A percentile compares a stretch with the other conserved stretches of the same genome.
These are phyloP conservation scores for Dolichallabes microphthalmus DNA, from an alignment of 2,113 vertebrate species.

Conservation along the genomic window DNA sequence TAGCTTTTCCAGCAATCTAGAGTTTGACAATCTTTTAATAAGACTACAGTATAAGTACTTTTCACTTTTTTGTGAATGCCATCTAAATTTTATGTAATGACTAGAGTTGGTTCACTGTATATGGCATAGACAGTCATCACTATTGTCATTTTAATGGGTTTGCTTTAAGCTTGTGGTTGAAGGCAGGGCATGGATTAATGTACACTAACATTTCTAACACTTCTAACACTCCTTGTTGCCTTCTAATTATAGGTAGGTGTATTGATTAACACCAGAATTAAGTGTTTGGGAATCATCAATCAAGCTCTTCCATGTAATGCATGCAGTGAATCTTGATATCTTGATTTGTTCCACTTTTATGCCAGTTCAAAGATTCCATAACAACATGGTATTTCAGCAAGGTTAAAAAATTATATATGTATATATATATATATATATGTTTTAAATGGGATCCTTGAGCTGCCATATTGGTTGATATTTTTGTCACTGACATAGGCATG, in stretches of 20 bases:
- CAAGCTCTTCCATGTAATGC: background rate
- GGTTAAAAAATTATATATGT: background rate
- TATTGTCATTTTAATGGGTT: background rate
- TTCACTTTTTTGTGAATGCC: background rate
- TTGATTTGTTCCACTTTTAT: conserved; percentile 39
- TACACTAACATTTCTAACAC: background rate
- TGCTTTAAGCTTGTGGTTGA: background rate
- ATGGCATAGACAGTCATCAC: background rate
- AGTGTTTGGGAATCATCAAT: background rate
- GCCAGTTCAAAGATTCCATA: conserved; percentile 59
- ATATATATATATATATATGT: background rate
- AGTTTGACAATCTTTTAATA: background rate
- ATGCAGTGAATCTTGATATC: conserved; percentile 25
- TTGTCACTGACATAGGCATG: background rate
- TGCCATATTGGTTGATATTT: conserved; percentile 54
- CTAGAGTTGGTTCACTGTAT: background rate
- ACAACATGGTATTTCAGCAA: background rate
- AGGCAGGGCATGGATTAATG: background rate
- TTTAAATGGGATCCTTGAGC: conserved; percentile 51
- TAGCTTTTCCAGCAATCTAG: background rate
- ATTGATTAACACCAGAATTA: background rate
- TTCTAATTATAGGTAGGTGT: background rate
- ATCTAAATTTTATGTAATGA: background rate
- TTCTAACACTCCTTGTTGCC: background rate
- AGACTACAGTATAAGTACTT: background rate